These are phyloP conservation scores for Ophion ventricosus DNA, from an alignment of 2,888 invertebrate genomes.

Conservation along the genomic window DNA sequence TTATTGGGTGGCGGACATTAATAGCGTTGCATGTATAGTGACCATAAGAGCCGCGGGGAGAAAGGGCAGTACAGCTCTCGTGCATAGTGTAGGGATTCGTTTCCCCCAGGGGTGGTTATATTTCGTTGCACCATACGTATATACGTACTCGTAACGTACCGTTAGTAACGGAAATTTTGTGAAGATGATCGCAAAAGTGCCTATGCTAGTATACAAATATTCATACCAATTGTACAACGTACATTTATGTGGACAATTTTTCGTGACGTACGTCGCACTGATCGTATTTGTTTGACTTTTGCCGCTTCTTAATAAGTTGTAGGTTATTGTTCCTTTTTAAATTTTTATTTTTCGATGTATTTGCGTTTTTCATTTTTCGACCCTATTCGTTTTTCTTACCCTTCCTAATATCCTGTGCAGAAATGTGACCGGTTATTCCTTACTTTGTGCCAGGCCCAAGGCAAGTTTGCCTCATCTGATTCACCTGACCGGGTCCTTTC, in stretches of 20 bases:
- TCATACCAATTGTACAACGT: neutral
- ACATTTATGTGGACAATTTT: neutral
- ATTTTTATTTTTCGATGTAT: no score
- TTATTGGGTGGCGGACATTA: conserved; percentile 63
- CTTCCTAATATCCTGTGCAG: no score
- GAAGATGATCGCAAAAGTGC: conserved; percentile 59
- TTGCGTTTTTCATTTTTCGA: no score
- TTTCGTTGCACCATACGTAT: conserved; percentile 61
- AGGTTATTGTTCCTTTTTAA: no score
- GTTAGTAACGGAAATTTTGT: conserved; percentile 68
- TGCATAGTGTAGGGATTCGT: conserved; percentile 61
- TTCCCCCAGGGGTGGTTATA: conserved; percentile 65
- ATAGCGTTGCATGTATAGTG: conserved; percentile 56
- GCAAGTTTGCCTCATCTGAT: no score
- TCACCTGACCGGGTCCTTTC: no score
- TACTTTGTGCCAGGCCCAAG: no score
- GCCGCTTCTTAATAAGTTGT: no score
- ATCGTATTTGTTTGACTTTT: no score
- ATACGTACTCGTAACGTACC: conserved; percentile 64
- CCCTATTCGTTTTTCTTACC: no score
- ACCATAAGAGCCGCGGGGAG: conserved; percentile 9
- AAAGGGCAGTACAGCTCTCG: conserved; percentile 27
- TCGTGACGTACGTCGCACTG: no score
- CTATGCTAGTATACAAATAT: neutral
- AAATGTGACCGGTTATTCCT: no score